phyloP scores from a whole-genome alignment of 2,888 invertebrate genomes.

The Sarcophaga subvicina region DNA sequence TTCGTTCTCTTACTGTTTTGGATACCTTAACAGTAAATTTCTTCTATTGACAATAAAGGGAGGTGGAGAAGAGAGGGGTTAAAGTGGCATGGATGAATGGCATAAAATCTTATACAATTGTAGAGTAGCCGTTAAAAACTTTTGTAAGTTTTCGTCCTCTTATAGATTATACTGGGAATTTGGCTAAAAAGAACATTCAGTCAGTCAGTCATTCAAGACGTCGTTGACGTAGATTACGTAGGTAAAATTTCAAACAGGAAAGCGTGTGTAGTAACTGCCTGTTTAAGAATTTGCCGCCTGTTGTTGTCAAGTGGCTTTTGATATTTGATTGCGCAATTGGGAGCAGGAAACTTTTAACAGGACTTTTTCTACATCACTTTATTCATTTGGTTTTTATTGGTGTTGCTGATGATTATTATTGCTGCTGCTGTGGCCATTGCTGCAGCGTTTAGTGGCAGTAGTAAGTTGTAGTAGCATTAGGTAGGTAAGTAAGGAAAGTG shows the following conservation, averaged over 20 bases:
- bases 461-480: not conserved
- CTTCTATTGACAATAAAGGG: not conserved
- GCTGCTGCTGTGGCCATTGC: not conserved
- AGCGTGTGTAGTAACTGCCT: not conserved
- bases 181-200: constrained; percentile 15
- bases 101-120: constrained; percentile 34
- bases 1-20: constrained; percentile 51
- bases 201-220: not conserved
- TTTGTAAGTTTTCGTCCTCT: not conserved
- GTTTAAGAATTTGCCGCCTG: constrained; percentile 37
- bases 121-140: constrained; percentile 9
- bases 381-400: constrained; percentile 50
- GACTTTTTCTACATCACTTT: not conserved
- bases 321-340: constrained; percentile 69
- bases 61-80: constrained; percentile 32
- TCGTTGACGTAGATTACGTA: constrained; percentile 28
- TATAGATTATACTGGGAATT: not conserved
- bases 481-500: not conserved
- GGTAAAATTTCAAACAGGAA: constrained; percentile 49
- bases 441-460: not conserved
- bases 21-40: constrained; percentile 46
- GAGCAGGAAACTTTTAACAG: constrained; percentile 62
- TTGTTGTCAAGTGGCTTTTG: constrained; percentile 68
- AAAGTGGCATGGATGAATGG: constrained; percentile 21
- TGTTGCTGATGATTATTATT: constrained; percentile 64